Evolutionary conservation across 2,888 invertebrate species (phyloP).

Genomic region (Dicranocentrus wangi): DNA sequence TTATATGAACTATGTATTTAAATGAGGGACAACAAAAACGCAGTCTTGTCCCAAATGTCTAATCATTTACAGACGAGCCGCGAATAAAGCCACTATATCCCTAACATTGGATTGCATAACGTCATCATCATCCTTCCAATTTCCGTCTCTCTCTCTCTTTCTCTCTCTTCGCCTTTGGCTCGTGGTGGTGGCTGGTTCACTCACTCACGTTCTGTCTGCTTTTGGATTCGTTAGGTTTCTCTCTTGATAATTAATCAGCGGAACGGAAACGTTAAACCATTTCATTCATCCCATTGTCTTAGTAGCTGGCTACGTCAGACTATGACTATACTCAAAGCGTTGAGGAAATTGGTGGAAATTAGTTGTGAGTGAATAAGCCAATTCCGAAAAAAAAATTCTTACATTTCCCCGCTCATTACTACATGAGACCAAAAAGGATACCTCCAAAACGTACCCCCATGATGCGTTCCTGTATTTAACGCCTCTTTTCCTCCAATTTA

Average conservation of each 20-base stretch:
- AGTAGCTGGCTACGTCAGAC: not conserved
- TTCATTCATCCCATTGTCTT: constrained; percentile 21
- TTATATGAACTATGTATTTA: not conserved
- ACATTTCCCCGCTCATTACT: too few species aligned
- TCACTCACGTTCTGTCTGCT: too few species aligned
- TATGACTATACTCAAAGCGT: not conserved
- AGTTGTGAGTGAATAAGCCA: not conserved
- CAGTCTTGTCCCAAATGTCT: constrained; percentile 22
- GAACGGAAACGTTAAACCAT: constrained; percentile 13
- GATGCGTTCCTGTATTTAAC: constrained; percentile 20
- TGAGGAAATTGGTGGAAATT: constrained; percentile 19
- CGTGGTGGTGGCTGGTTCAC: constrained; percentile 7
- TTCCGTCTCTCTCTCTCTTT: not conserved
- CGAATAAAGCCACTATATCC: too few species aligned
- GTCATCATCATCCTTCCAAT: not conserved
- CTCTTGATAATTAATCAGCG: constrained; percentile 26
- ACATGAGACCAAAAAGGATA: not conserved
- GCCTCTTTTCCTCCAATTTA: constrained; percentile 29
- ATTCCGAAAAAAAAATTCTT: not conserved
- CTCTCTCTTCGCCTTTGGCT: constrained; percentile 18
- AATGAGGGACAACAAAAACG: constrained; percentile 5
- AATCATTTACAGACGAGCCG: constrained; percentile 7
- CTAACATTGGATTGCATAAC: constrained; percentile 19
- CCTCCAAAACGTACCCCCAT: not conserved
- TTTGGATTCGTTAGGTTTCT: constrained; percentile 8